Evolutionary conservation across 2,113 vertebrate genomes (phyloP), one percentile per base, ranked within the genome.

Genomic region (Spheniscus mendiculus): DNA sequence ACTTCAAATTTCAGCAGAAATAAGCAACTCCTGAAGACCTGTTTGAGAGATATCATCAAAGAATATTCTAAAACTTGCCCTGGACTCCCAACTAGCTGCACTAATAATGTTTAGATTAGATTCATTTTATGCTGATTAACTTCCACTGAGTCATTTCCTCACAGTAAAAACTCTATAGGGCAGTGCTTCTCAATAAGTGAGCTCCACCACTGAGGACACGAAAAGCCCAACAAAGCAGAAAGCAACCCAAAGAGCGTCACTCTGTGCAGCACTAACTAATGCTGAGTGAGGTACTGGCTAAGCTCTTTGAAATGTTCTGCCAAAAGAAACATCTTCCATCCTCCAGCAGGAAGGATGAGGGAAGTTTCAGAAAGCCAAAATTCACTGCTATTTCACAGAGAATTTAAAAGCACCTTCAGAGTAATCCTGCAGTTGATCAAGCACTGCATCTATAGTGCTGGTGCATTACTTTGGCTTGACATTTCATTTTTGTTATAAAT

Each of bases 61-160:
- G 0, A 3, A 80, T 29, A 84, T 69, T 93, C 65, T 74, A 19
- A 81, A 87, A 40, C 59, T 32, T 82, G 26, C 32, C 67, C 47
- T 36, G 40, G 30, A 95, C 30, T 85, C 36, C 86, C 83, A 91
- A 76, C 55, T 69, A 91, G 36, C 53, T 95, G 92, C 69, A 76
- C 73, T 95, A 93, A 77, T 66, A 95, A 63, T 22, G 3, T 56
- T 83, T 59, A 79, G 29, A 96, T 62, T 88, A 91, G 32, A 83
- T 89, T 92, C 42, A 85, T 91, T 83, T 93, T 87, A 96, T 66
- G 89, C 69, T 92, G 49, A 86, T 95, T 93, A 96, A 87, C 49
- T 89, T 94, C 78, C 89, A 69, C 12, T 34, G 81, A 94, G 70
- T 66, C 78, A 77, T 87, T 89, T 95, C 53, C 66, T 90, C 56